phyloP scores from a whole-genome alignment of 2,888 invertebrate genomes.

The Pterostichus madidus region DNA sequence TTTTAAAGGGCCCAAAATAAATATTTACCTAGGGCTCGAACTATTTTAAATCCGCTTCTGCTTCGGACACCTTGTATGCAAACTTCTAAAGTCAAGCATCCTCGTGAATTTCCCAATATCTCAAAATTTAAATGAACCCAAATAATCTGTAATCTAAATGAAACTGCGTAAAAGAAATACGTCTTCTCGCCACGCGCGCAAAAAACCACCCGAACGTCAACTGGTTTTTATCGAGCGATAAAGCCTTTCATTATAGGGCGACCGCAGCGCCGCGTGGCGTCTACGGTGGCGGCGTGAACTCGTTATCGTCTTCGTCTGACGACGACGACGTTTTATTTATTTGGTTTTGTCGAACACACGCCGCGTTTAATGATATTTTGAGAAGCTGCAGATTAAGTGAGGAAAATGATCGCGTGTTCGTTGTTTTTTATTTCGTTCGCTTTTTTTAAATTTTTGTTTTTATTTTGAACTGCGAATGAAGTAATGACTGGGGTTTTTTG shows the following conservation, averaged over 20 bases:
- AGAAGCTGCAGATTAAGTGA: slow-evolving; percentile 44
- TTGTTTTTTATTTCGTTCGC: neutral
- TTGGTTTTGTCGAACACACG: slow-evolving; percentile 51
- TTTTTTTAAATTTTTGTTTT: slow-evolving; percentile 12
- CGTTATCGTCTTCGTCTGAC: slow-evolving; percentile 39
- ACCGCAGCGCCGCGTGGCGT: slow-evolving; percentile 27
- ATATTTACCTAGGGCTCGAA: too few species aligned
- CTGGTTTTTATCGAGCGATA: slow-evolving; percentile 55
- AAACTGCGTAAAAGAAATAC: slow-evolving; percentile 18
- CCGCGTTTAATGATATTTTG: slow-evolving; percentile 54
- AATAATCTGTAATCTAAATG: slow-evolving; percentile 2
- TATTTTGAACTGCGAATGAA: slow-evolving; percentile 6
- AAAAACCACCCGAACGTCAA: slow-evolving; percentile 33
- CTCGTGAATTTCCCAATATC: neutral
- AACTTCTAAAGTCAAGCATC: neutral
- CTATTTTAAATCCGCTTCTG: too few species aligned
- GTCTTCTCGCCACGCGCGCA: neutral
- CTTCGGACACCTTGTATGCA: neutral
- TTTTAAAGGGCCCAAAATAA: too few species aligned
- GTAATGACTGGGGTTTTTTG: neutral
- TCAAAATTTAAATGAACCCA: neutral
- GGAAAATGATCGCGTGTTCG: slow-evolving; percentile 20
- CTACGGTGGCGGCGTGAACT: slow-evolving; percentile 29
- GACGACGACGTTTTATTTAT: slow-evolving; percentile 53
- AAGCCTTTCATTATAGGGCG: slow-evolving; percentile 48